Conservation (phyloP, 2,113 vertebrate genomes). For the Accipiter virgatus region DNA sequence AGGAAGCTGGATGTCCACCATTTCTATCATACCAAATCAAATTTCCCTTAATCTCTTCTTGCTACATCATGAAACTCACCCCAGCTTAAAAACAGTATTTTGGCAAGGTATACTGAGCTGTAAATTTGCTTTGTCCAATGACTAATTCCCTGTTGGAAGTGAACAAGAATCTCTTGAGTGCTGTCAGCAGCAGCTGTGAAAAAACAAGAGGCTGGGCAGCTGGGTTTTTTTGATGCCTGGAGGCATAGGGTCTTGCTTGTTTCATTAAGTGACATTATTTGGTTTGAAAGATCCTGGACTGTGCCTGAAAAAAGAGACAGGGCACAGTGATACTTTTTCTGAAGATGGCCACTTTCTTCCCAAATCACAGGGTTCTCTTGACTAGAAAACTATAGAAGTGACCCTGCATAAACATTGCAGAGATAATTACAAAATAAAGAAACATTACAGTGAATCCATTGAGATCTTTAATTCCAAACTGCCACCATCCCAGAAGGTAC, state of each 20-base stretch:
- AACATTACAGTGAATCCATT: constrained; percentile 15
- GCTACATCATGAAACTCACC: neutral
- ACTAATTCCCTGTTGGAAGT: neutral
- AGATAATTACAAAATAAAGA: constrained; percentile 57
- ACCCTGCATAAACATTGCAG: neutral
- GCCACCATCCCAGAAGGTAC: constrained; percentile 36
- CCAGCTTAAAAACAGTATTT: neutral
- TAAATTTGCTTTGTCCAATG: neutral
- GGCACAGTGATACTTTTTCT: neutral
- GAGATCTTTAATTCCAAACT: constrained; percentile 53
- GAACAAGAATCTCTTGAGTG: neutral
- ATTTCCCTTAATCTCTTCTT: neutral
- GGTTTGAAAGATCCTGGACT: neutral
- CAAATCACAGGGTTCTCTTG: neutral
- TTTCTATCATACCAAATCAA: neutral
- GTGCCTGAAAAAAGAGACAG: neutral
- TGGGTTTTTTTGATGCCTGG: neutral
- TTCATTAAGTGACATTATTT: neutral
- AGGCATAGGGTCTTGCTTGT: neutral
- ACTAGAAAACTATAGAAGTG: constrained; percentile 6
- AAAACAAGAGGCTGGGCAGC: neutral
- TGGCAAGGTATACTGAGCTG: neutral
- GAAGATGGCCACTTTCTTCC: neutral
- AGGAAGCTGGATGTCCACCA: neutral
- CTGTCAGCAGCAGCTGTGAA: neutral